Base-by-base conservation (phyloP, 2,888 invertebrate genomes). In the Apotomis capreana region DNA sequence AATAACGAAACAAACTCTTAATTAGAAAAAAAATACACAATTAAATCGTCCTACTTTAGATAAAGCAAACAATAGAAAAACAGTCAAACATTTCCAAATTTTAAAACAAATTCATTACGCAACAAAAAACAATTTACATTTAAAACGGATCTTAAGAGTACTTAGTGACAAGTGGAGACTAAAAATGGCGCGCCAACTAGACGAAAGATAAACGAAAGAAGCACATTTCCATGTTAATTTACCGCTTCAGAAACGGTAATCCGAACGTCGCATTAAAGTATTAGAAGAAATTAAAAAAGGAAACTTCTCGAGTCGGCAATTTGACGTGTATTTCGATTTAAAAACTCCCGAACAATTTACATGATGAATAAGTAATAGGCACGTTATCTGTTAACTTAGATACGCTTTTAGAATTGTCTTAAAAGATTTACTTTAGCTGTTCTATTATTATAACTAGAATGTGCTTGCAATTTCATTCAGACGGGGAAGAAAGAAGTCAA, bases 311-410 rank as follows among this genome's bases (percentile, higher is more conserved):
- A 83, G 83, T 81, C 10, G 52, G 44, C 54, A 68, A 65, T 70
- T 59, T 69, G 59, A 69, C 69, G 54, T 69, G 62, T 73, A 84
- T 88, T 89, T 85, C 85, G 84, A 87, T 89, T 87, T 84, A 83
- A 26, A 82, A 87, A 89, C 83, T 88, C 84, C 77, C 77, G 81
- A 88, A 90, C 87, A 90, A 91, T 90, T 91, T 91, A 89, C 89
- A 90, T 89, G 85, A 84, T 88, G 89, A 90, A 90, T 90, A 87
- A 84, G 84, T 80, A 81, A 83, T 82, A 15, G 13, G 37, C 44
- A 62, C 80, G 83, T 81, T 83, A 84, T 84, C 81, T 81, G 81
- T 82, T 87, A 86, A 91, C 84, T 80, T 77, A 76, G 76, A 78
- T 85, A 84, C 78, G 85, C 85, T 87, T 84, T 86, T 83, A 83